Base-by-base conservation (phyloP, 2,113 vertebrate species). In the Actenoides hombroni region DNA sequence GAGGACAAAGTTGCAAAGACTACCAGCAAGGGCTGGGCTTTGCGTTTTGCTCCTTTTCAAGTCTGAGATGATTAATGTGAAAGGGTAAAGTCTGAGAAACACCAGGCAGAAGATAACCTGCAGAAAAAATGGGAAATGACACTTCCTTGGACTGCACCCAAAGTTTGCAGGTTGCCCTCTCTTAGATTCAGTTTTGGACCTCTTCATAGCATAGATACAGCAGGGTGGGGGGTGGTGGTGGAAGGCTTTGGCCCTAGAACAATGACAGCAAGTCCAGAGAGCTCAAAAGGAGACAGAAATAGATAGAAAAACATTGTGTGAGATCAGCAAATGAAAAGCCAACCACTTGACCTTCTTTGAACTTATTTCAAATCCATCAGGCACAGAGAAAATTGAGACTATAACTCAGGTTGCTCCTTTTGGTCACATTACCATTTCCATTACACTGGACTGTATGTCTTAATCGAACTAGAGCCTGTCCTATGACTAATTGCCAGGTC, bases 371-470 rank as follows among this genome's bases (percentile, higher is more conserved):
- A 91, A 97, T 95, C 96, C 75, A 97, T 97, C 96, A 97, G 92
- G 90, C 96, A 81, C 5, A 86, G 95, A 95, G 97, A 96, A 98
- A 98, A 98, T 97, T 97, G 97, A 98, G 97, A 93, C 95, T 81
- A 96, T 98, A 98, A 98, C 96, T 98, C 97, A 98, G 95, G 93
- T 76, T 92, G 96, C 82, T 98, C 86, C 90, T 97, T 71, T 94
- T 95, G 92, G 42, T 94, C 89, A 73, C 89, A 79, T 93, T 94
- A 93, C 92, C 75, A 57, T 95, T 97, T 97, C 96, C 95, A 98
- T 98, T 97, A 97, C 86, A 28, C 63, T 49, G 83, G 31, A 90
- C 92, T 95, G 76, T 97, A 97, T 92, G 79, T 97, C 95, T 98
- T 96, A 95, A 96, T 81, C 82, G 96, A 94, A 93, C 86, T 85